These are phyloP conservation scores for Thaumetopoea pityocampa DNA, from an alignment of 1,140 invertebrate genomes.

Conservation along the genomic window DNA sequence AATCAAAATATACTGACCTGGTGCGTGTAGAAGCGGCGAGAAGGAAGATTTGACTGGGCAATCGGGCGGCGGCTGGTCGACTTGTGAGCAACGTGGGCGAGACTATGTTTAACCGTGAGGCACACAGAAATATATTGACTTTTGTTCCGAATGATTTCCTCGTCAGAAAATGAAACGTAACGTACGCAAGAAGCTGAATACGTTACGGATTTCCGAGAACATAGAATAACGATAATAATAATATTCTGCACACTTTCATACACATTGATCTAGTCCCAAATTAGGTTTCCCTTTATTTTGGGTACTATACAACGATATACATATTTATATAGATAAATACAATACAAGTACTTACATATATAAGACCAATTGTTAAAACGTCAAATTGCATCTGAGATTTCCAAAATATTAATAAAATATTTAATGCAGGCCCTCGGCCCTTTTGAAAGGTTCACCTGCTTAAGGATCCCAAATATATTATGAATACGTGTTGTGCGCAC, in stretches of 20 bases:
- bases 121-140: conserved; percentile 67
- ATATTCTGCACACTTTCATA: conserved; percentile 2
- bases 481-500: no score
- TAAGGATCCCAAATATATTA: no score
- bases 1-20: conserved; percentile 56
- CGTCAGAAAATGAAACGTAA: conserved; percentile 36
- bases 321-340: no score
- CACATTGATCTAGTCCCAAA: conserved; percentile 9
- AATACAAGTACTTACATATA: no score
- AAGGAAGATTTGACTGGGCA: conserved; percentile 54
- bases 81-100: conserved; percentile 51
- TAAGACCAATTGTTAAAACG: no score
- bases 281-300: not conserved
- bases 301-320: no score
- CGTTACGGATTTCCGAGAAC: conserved; percentile 9
- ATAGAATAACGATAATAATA: no score
- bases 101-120: conserved; percentile 71
- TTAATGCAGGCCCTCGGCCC: no score
- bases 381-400: no score
- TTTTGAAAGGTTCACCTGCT: no score
- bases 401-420: no score
- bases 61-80: conserved; percentile 26
- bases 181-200: conserved; percentile 13
- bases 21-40: conserved; percentile 53
- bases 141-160: conserved; percentile 65